These are phyloP conservation scores for Caenorhabditis drosophilae DNA, from an alignment of 2,888 invertebrate genomes.

Conservation along the genomic window DNA sequence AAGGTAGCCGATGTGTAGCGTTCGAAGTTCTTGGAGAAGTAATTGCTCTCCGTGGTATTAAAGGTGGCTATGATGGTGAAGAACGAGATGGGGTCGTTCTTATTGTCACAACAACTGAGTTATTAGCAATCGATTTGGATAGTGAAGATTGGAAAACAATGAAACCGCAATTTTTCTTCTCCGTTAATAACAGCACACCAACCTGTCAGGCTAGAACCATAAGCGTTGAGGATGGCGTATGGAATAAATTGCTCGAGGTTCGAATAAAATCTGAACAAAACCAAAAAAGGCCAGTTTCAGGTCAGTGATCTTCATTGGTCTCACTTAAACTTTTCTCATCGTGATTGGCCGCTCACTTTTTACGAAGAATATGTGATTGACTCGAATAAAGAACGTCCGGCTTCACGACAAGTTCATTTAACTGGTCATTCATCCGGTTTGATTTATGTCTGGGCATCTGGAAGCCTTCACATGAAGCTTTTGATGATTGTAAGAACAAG, in stretches of 20 bases:
- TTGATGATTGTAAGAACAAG: constrained; percentile 14
- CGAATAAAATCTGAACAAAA: background rate
- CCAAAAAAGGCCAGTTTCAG: constrained; percentile 1
- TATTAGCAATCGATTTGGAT: constrained; percentile 23
- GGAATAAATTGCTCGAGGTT: constrained; percentile 14
- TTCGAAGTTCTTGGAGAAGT: constrained; percentile 19
- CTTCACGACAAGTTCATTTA: constrained; percentile 23
- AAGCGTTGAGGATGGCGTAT: constrained; percentile 19
- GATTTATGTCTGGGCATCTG: constrained; percentile 22
- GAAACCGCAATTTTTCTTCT: constrained; percentile 17
- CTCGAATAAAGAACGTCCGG: constrained; percentile 6
- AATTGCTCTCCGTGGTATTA: constrained; percentile 6
- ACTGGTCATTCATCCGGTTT: constrained; percentile 28
- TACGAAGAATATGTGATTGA: constrained; percentile 6
- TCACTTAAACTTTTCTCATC: constrained; percentile 5
- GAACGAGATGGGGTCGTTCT: constrained; percentile 15
- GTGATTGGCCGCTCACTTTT: constrained; percentile 19
- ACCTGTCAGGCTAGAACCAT: constrained; percentile 15
- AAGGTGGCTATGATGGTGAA: background rate
- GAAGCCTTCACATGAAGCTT: constrained; percentile 14
- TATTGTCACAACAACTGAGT: constrained; percentile 24
- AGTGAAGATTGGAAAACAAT: constrained; percentile 4
- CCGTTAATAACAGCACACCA: constrained; percentile 22
- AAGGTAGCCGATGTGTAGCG: background rate
- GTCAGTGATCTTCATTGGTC: constrained; percentile 16